Base-by-base conservation (phyloP, 1,140 invertebrate genomes). In the Drosophila kikkawai region DNA sequence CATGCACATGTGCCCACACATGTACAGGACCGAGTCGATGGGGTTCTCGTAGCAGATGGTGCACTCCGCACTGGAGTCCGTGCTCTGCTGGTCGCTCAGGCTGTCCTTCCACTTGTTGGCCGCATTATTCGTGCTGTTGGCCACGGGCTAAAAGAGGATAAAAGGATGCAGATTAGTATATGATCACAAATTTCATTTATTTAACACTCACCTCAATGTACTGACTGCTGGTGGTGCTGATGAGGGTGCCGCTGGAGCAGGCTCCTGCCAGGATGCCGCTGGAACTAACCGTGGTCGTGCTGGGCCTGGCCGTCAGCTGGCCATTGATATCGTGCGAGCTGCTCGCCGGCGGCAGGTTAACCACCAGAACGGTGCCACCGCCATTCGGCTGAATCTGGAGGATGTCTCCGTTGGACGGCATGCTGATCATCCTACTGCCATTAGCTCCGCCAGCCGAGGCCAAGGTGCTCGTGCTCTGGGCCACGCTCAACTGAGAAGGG, bases 1-100 rank as follows among this genome's bases (percentile, higher is more conserved):
- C 98, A 99, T 98, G 91, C 98, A 99, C 97, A 99, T 98, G 94
- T 99, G 98, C 42, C 98, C 98, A 93, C 98, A 99, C 94, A 97
- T 98, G 91, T 99, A 99, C 19, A 99, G 94, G 22, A 99, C 98
- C 80, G 97, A 97, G 93, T 99, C 97, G 51, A 99, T 97, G 57
- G 95, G 95, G 79, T 97, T 95, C 92, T 99, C 98, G 91, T 98
- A 99, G 93, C 98, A 99, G 51, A 99, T 98, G 0, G 97, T 97
- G 93, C 98, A 99, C 91, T 99, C 98, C 42, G 94, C 94, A 17
- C 94, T 94, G 0, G 94, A 94, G 86, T 93, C 91, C 53, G 91
- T 94, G 85, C 93, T 93, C 69, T 94, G 93, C 26, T 80, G 82
- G 53, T 92, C 91, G 67, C 85, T 88, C n/a, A 91, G 50, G 26